phyloP scores from a whole-genome alignment of 2,888 invertebrate genomes.

The Liopterus haemorrhoidalis region DNA sequence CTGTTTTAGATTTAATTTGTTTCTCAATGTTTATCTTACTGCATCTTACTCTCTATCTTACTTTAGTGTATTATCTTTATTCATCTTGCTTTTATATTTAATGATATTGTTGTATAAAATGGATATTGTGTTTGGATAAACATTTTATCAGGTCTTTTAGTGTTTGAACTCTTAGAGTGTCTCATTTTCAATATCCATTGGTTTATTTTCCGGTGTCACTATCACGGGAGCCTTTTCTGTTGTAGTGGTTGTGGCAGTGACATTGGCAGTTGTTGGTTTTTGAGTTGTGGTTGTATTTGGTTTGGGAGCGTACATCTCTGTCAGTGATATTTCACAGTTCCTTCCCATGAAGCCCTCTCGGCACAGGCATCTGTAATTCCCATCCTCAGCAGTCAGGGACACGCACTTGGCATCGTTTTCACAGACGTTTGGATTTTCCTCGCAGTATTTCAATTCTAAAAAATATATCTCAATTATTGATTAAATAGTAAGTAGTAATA shows the following conservation, averaged over 20 bases:
- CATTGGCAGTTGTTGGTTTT: slow-evolving; percentile 11
- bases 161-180: not conserved
- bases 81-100: too few species aligned
- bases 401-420: slow-evolving; percentile 77
- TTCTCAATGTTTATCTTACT: too few species aligned
- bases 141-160: too few species aligned
- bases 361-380: slow-evolving; percentile 70
- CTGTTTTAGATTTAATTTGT: too few species aligned
- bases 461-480: too few species aligned
- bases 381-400: slow-evolving; percentile 70
- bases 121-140: too few species aligned
- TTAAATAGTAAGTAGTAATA: too few species aligned
- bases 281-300: slow-evolving; percentile 20
- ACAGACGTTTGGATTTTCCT: slow-evolving; percentile 67
- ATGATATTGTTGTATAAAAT: too few species aligned
- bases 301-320: slow-evolving; percentile 59
- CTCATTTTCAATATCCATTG: not conserved
- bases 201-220: slow-evolving; percentile 15
- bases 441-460: slow-evolving; percentile 77
- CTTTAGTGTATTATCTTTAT: too few species aligned
- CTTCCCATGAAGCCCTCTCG: slow-evolving; percentile 69
- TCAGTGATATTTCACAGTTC: slow-evolving; percentile 63
- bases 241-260: slow-evolving; percentile 3
- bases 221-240: slow-evolving; percentile 16
- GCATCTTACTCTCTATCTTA: too few species aligned